Evolutionary conservation across 1,140 invertebrate species (phyloP).

Genomic region (Eupristina koningsbergeri): DNA sequence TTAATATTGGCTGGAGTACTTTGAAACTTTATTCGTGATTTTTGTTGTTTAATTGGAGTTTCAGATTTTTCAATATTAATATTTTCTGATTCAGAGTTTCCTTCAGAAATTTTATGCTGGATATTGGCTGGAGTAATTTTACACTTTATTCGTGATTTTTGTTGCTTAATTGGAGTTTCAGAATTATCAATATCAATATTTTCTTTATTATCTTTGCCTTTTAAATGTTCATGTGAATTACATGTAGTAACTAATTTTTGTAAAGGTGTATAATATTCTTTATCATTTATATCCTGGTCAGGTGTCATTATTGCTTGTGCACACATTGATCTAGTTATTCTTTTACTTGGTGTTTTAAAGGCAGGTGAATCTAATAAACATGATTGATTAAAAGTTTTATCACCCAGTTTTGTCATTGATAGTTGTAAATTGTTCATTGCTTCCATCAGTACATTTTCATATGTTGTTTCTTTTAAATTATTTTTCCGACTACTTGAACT

Average conservation of each 20-base stretch:
- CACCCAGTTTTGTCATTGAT: slow-evolving; percentile 42
- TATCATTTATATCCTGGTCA: slow-evolving; percentile 31
- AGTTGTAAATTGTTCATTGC: slow-evolving; percentile 58
- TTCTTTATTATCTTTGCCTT: slow-evolving; percentile 32
- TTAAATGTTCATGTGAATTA: not conserved
- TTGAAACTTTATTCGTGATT: slow-evolving; percentile 38
- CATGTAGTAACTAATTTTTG: not conserved
- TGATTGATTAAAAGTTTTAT: slow-evolving; percentile 51
- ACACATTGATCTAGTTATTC: slow-evolving; percentile 52
- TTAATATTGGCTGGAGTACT: slow-evolving; percentile 31
- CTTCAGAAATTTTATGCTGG: slow-evolving; percentile 38
- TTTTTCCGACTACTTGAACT: slow-evolving; percentile 52
- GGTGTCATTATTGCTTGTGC: slow-evolving; percentile 39
- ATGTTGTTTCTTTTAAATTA: slow-evolving; percentile 53
- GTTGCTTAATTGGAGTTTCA: not conserved
- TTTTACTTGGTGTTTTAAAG: slow-evolving; percentile 54
- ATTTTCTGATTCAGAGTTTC: slow-evolving; percentile 25
- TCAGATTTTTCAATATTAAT: slow-evolving; percentile 11
- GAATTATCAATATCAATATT: slow-evolving; percentile 22
- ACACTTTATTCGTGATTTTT: slow-evolving; percentile 32
- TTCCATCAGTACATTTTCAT: slow-evolving; percentile 58
- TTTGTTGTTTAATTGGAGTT: slow-evolving; percentile 1
- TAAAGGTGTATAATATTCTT: not conserved
- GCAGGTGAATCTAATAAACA: slow-evolving; percentile 48
- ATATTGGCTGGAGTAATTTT: slow-evolving; percentile 37